Percentiles rank a stretch among this genome's conserved stretches.
Evolutionary conservation across 2,113 vertebrate genomes (phyloP).

Genomic region (Chrysochloris asiatica): DNA sequence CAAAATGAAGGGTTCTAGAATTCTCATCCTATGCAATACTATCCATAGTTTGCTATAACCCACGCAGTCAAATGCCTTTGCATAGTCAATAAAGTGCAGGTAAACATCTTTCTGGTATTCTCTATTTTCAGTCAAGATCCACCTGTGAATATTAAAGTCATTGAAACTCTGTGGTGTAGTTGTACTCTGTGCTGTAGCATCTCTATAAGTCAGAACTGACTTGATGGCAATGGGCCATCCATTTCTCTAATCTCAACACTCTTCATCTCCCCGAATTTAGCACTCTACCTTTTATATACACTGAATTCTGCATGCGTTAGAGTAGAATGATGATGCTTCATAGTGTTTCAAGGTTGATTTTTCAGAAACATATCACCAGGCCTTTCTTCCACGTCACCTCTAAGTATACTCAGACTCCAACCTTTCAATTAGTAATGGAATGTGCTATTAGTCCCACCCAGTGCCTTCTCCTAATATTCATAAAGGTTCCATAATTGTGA

Average conservation of each 20-base stretch:
- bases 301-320: neutral
- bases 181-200: neutral
- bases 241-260: neutral
- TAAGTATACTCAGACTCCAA: neutral
- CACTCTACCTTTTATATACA: neutral
- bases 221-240: neutral
- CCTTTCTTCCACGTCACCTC: neutral
- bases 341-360: neutral
- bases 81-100: too few species aligned
- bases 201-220: neutral
- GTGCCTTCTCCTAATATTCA: neutral
- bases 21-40: too few species aligned
- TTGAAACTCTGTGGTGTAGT: neutral
- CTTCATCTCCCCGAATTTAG: neutral
- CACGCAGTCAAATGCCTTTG: too few species aligned
- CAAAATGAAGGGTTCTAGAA: too few species aligned
- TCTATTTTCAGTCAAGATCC: too few species aligned
- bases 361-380: neutral
- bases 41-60: too few species aligned
- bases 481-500: neutral
- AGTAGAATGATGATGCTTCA: neutral
- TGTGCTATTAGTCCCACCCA: neutral
- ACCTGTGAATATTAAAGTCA: too few species aligned
- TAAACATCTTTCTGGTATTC: too few species aligned
- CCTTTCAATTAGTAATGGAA: neutral